Conservation (phyloP, 2,113 vertebrate species). For the Chunga burmeisteri region DNA sequence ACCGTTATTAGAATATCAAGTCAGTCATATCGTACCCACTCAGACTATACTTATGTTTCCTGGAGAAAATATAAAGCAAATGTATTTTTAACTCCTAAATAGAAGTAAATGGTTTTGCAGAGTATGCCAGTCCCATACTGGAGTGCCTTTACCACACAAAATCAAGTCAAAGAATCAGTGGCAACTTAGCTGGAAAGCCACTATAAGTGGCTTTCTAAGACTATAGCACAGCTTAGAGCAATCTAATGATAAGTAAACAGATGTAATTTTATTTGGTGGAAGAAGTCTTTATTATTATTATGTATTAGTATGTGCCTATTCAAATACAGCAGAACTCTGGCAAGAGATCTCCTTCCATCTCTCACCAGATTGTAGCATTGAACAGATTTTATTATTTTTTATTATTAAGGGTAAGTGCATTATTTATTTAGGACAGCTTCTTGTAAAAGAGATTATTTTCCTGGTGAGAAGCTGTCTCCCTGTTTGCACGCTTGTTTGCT, state of each 20-base stretch:
- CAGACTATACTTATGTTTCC: background rate
- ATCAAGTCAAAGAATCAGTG: background rate
- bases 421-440: background rate
- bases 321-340: background rate
- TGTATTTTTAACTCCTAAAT: constrained; percentile 23
- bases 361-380: background rate
- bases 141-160: background rate
- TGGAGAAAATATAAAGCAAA: background rate
- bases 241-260: background rate
- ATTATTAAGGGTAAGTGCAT: background rate
- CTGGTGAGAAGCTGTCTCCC: background rate
- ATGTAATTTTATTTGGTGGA: background rate
- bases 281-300: background rate
- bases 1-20: background rate
- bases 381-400: background rate
- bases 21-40: background rate
- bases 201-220: background rate
- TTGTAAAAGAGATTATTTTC: background rate
- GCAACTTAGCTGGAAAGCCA: background rate
- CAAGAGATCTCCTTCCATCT: background rate
- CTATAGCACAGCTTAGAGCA: background rate
- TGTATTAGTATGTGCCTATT: background rate
- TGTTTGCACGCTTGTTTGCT: background rate
- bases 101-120: constrained; percentile 29
- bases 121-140: background rate